phyloP scores from a whole-genome alignment of 1,140 invertebrate genomes.

The Scaptomyza pallida region DNA sequence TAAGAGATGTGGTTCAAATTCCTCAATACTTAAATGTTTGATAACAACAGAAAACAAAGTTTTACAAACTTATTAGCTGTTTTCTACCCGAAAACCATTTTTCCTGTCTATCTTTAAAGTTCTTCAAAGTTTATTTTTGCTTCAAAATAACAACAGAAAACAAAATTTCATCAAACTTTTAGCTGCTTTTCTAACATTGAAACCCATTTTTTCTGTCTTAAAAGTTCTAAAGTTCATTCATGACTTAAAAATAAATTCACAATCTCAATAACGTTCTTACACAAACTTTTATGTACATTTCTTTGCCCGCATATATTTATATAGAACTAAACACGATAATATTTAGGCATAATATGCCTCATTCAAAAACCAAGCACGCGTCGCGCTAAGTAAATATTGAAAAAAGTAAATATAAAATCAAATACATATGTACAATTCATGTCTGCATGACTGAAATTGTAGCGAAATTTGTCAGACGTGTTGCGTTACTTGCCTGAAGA shows the following conservation, averaged over 20 bases:
- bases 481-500: constrained; percentile 44
- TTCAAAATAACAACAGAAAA: too few relatives aligned
- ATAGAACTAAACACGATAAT: constrained; percentile 18
- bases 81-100: too few relatives aligned
- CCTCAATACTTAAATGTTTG: too few relatives aligned
- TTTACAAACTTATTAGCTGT: too few relatives aligned
- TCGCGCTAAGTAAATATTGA: constrained; percentile 68
- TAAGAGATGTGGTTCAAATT: too few relatives aligned
- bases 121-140: too few relatives aligned
- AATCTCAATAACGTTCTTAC: neutral
- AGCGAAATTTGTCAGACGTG: constrained; percentile 45
- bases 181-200: neutral
- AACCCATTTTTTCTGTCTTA: neutral
- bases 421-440: constrained; percentile 24
- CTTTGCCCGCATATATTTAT: constrained; percentile 1
- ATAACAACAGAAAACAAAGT: too few relatives aligned
- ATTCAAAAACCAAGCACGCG: constrained; percentile 72
- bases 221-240: neutral
- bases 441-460: constrained; percentile 55
- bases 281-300: neutral
- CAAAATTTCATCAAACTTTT: too few relatives aligned
- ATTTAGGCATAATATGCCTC: constrained; percentile 52
- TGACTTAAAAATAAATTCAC: constrained; percentile 3
- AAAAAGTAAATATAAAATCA: constrained; percentile 52
- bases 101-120: too few relatives aligned